A percentile compares a stretch with the other conserved stretches of the same genome.
phyloP scores from a whole-genome alignment of 2,797 vertebrate species.

The Brotula barbata region DNA sequence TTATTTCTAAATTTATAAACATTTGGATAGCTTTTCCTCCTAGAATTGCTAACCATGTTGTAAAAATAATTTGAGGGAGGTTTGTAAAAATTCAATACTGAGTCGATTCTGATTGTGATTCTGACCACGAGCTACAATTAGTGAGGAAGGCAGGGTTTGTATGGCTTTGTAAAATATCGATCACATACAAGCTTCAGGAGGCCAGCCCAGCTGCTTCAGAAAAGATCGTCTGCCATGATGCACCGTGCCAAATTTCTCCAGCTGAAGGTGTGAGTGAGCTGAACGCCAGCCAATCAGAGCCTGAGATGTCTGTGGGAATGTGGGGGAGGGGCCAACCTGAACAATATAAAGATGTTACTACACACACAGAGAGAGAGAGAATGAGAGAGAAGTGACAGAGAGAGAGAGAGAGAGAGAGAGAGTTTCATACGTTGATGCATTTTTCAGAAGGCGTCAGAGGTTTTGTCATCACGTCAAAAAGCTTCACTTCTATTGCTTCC shows the following conservation, averaged over 20 bases:
- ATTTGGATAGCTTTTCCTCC: too few species aligned
- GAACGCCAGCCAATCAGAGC: slow-evolving; percentile 89
- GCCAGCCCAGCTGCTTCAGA: slow-evolving; percentile 75
- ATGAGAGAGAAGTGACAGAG: background rate
- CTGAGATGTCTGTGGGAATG: slow-evolving; percentile 82
- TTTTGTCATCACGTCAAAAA: slow-evolving; percentile 69
- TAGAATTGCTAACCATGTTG: too few species aligned
- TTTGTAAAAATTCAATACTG: too few species aligned
- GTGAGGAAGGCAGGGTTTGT: too few species aligned
- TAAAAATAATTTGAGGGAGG: too few species aligned
- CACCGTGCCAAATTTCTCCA: slow-evolving; percentile 69
- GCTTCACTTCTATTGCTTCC: slow-evolving; percentile 48
- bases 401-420: slow-evolving; percentile 1
- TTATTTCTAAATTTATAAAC: too few species aligned
- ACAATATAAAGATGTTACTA: background rate
- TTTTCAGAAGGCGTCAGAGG: slow-evolving; percentile 77
- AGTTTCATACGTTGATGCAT: slow-evolving; percentile 75
- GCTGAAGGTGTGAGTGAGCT: slow-evolving; percentile 65
- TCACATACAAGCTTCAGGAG: slow-evolving; percentile 70
- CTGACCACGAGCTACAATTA: too few species aligned
- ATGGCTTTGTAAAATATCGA: too few species aligned
- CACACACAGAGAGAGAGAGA: background rate
- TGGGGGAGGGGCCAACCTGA: slow-evolving; percentile 81
- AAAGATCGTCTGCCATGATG: slow-evolving; percentile 78
- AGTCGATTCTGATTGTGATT: too few species aligned